Percentiles rank a stretch among this genome's conserved stretches.
Conservation (phyloP, 2,113 vertebrate genomes). For the Cebus imitator region DNA sequence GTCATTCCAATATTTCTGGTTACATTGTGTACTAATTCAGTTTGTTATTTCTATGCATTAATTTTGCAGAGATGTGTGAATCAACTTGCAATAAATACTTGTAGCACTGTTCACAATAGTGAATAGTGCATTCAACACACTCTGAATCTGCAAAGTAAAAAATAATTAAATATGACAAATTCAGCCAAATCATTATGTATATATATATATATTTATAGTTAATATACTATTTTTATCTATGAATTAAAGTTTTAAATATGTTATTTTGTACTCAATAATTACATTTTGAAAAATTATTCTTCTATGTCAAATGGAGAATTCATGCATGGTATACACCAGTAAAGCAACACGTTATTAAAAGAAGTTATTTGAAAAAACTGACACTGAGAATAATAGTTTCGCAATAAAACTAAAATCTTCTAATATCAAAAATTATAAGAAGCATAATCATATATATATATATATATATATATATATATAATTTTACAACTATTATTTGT, state of each 20-base stretch:
- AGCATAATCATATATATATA: not conserved
- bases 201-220: not conserved
- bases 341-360: not conserved
- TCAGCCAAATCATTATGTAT: not conserved
- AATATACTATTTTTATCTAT: not conserved
- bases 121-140: not conserved
- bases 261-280: not conserved
- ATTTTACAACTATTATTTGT: not conserved
- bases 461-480: not conserved
- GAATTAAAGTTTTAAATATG: not conserved
- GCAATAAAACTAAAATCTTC: not conserved
- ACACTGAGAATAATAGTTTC: not conserved
- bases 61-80: not conserved
- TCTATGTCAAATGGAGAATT: not conserved
- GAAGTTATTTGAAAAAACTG: not conserved
- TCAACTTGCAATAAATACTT: conserved; percentile 1
- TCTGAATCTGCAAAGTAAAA: not conserved
- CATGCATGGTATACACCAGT: not conserved
- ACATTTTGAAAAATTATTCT: not conserved
- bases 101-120: too few relatives aligned
- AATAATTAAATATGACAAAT: not conserved
- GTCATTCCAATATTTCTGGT: not conserved
- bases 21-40: not conserved
- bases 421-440: not conserved
- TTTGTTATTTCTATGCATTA: not conserved